These are phyloP conservation scores for Bimastos eiseni DNA, from an alignment of 2,888 invertebrate species.

Conservation along the genomic window DNA sequence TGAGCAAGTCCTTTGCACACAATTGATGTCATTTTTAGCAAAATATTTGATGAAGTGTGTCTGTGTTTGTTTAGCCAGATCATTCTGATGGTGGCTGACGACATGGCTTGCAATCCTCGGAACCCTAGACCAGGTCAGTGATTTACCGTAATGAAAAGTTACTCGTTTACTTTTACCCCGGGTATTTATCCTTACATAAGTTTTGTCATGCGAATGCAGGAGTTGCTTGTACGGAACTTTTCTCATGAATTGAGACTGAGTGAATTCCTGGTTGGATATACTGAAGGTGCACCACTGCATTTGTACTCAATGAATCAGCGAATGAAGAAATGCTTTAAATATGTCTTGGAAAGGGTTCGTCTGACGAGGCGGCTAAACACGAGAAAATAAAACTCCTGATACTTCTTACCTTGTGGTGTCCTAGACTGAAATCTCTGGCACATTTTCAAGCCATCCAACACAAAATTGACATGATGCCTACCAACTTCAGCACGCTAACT, in stretches of 20 bases:
- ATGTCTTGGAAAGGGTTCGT: neutral
- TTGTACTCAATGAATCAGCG: neutral
- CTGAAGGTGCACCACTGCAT: neutral
- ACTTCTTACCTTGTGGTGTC: neutral
- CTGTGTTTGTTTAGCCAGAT: constrained; percentile 72
- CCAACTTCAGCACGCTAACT: too few relatives aligned
- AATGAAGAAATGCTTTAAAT: neutral
- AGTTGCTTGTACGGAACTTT: neutral
- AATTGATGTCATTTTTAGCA: too few relatives aligned
- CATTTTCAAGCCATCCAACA: too few relatives aligned
- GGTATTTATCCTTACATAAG: neutral
- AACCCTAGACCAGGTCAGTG: constrained; percentile 83
- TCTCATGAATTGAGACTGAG: neutral
- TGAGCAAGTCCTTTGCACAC: too few relatives aligned
- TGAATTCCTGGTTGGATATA: neutral
- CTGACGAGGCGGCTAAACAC: neutral
- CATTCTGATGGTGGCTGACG: constrained; percentile 98
- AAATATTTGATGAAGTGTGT: too few relatives aligned
- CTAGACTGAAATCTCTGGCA: too few relatives aligned
- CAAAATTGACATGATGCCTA: too few relatives aligned
- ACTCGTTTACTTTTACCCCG: neutral
- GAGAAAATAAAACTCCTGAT: neutral
- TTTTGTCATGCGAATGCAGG: neutral
- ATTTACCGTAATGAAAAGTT: neutral
- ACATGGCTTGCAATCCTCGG: constrained; percentile 97